Evolutionary conservation across 2,797 vertebrate genomes (phyloP).

Genomic region (Chiloscyllium punctatum): DNA sequence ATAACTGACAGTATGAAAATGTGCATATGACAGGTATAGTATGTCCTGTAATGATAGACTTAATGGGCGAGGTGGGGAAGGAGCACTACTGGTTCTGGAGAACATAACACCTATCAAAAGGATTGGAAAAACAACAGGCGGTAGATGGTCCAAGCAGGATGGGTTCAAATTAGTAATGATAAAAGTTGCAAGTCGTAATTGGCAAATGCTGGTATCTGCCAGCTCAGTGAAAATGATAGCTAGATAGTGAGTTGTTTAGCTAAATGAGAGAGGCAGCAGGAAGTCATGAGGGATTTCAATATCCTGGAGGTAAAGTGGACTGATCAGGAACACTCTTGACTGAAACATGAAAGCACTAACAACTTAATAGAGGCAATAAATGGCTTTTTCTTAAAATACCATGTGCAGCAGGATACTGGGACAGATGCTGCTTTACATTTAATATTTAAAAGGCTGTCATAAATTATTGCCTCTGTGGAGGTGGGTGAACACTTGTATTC

Average conservation of each 20-base stretch:
- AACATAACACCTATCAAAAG: conserved; percentile 11
- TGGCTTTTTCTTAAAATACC: neutral
- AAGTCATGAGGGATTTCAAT: neutral
- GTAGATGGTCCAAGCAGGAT: conserved; percentile 25
- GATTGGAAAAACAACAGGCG: conserved; percentile 2
- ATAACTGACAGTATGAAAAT: neutral
- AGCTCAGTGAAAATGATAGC: neutral
- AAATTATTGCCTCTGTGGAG: neutral
- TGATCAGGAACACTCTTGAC: neutral
- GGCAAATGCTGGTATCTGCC: neutral
- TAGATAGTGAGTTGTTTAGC: neutral
- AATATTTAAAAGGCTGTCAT: conserved; percentile 20
- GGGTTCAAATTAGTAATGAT: conserved; percentile 26
- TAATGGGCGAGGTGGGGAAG: neutral
- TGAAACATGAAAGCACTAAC: neutral
- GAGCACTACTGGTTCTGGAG: neutral
- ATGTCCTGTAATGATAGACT: neutral
- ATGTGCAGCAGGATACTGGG: neutral
- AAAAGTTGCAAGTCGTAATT: neutral
- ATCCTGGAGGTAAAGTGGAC: conserved; percentile 25
- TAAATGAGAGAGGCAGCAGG: conserved; percentile 21
- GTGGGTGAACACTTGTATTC: neutral
- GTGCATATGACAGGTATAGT: neutral
- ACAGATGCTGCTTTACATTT: neutral
- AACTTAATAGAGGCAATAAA: neutral